Base-by-base conservation (phyloP, 1,140 invertebrate genomes). In the Leguminivora glycinivorella region DNA sequence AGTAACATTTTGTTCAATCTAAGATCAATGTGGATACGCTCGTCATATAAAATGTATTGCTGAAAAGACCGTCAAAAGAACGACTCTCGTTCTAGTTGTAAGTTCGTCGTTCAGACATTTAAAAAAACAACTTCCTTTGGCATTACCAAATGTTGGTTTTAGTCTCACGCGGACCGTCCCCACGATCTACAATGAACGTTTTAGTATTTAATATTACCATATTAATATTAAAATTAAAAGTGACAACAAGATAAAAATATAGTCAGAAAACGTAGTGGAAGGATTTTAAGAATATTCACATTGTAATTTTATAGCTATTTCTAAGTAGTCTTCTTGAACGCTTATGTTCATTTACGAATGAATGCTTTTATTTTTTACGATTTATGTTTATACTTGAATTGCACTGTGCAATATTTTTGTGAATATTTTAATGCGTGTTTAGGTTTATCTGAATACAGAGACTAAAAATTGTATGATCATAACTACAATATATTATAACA, bases 321-420 rank as follows among this genome's bases (percentile, higher is more conserved):
- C 43, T 82, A 79, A 79, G 73, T 79, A 75, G 81, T 84, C 81
- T 83, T 84, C 82, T 78, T 77, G 82, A 76, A 83, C 75, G 76
- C 63, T 67, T 34, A 56, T 67, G 38, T 40, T 52, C 31, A 29
- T 67, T 66, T 70, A 58, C 56, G 24, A 58, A 58, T 22, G 56
- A 26, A 58, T 58, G 24, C 25, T 29, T 58, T 58, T 58, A 58
- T 58, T 58, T 58, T 58, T 58, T 52, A 52, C 47, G 47, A 17
- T 22, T 52, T 52, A 52, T 22, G 47, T 52, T 52, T 52, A 52
- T 52, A 22, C 22, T 22, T 43, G 6, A 52, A 52, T 52, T 52
- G 47, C 47, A 10, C 19, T 52, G 68, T 67, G 60, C 69, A 60
- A 70, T 68, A 70, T 60, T 73, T 72, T 72, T 52, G 47, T 52